These are phyloP conservation scores for Cinara cedri DNA, from an alignment of 2,888 invertebrate genomes.

Conservation along the genomic window DNA sequence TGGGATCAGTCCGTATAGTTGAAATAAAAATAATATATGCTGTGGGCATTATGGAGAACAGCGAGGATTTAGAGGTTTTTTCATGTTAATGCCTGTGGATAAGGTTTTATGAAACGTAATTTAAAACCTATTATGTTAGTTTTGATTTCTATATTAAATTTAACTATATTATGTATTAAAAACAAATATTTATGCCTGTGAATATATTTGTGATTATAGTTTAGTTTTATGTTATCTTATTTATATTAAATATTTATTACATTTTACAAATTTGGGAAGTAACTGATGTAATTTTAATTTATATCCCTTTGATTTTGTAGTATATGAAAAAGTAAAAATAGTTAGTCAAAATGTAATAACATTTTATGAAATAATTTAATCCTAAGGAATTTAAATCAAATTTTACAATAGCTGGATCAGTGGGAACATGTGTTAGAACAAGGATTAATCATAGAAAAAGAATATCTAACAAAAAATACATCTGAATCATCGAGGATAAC, in stretches of 20 bases:
- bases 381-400: no score
- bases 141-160: not conserved
- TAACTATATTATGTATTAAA: not conserved
- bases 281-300: not conserved
- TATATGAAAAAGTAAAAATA: not conserved
- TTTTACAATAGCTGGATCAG: no score
- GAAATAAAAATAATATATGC: no score
- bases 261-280: not conserved
- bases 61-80: conserved; percentile 8
- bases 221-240: not conserved
- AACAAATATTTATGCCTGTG: conserved; percentile 13
- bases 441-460: no score
- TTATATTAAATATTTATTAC: conserved; percentile 5
- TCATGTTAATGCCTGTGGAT: not conserved
- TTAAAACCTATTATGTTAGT: conserved; percentile 10
- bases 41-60: not conserved
- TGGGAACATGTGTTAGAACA: no score
- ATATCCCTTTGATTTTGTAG: not conserved
- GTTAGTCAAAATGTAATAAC: not conserved
- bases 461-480: not conserved
- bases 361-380: no score
- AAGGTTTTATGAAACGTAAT: not conserved
- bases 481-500: not conserved
- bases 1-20: no score
- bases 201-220: not conserved